phyloP scores from a whole-genome alignment of 1,140 invertebrate species.

The Zaprionus africanus region DNA sequence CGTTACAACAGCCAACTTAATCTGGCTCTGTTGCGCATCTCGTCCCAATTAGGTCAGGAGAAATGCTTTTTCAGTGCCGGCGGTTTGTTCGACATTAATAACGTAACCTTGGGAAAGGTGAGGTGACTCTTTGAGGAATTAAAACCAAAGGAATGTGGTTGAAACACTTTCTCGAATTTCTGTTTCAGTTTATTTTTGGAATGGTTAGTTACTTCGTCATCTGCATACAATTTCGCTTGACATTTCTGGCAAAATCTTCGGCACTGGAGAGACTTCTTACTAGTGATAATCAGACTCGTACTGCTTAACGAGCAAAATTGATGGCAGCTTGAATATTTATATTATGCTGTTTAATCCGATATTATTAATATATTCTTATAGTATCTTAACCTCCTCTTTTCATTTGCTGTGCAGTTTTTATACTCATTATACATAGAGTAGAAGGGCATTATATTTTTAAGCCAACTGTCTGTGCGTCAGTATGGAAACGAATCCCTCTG shows the following conservation, averaged over 20 bases:
- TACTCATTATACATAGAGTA: no score
- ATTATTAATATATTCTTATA: neutral
- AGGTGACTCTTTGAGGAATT: neutral
- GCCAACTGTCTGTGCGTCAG: no score
- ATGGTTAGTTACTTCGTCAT: constrained; percentile 56
- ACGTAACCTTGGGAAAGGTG: constrained; percentile 36
- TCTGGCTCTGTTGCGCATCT: constrained; percentile 28
- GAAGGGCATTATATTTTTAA: no score
- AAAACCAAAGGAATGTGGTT: no score
- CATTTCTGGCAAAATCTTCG: neutral
- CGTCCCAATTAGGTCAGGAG: constrained; percentile 57
- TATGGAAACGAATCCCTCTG: no score
- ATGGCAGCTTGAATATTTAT: no score
- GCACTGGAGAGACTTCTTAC: neutral
- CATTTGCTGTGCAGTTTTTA: no score
- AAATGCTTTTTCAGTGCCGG: constrained; percentile 53
- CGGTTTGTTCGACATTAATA: constrained; percentile 52
- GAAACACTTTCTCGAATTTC: neutral
- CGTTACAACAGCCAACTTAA: constrained; percentile 47
- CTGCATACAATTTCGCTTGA: constrained; percentile 66
- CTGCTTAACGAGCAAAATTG: no score
- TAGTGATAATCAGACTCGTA: neutral
- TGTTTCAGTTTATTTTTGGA: constrained; percentile 59
- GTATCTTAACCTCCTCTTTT: no score
- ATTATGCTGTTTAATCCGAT: no score